phyloP scores from a whole-genome alignment of 2,888 invertebrate genomes.

The Lamellibrachia columna region DNA sequence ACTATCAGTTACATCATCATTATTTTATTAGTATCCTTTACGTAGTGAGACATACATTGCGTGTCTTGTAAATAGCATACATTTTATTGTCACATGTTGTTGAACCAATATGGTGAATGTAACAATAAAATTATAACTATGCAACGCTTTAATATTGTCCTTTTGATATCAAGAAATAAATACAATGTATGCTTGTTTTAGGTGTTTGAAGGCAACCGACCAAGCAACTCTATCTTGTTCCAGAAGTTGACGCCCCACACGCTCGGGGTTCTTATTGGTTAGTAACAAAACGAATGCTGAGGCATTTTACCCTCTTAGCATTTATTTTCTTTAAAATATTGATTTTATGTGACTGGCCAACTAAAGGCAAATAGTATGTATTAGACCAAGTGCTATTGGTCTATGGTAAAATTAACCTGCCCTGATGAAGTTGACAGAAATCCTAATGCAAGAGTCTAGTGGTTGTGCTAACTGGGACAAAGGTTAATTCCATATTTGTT shows the following conservation, averaged over 20 bases:
- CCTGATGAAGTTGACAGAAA: too few relatives aligned
- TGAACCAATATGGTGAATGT: neutral
- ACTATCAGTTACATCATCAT: neutral
- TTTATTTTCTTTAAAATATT: neutral
- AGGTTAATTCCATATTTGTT: too few relatives aligned
- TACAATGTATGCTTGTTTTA: conserved; percentile 44
- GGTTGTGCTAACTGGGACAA: too few relatives aligned
- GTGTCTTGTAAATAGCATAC: too few relatives aligned
- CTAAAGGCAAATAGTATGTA: too few relatives aligned
- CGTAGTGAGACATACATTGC: neutral
- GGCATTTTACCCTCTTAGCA: too few relatives aligned
- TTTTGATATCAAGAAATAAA: neutral
- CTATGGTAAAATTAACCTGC: too few relatives aligned
- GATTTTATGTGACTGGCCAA: neutral
- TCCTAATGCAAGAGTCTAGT: too few relatives aligned
- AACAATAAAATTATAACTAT: neutral
- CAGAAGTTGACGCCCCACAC: conserved; percentile 91
- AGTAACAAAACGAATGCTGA: conserved; percentile 25
- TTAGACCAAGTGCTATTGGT: too few relatives aligned
- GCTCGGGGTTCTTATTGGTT: conserved; percentile 91
- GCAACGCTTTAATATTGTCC: neutral
- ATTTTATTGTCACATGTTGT: too few relatives aligned
- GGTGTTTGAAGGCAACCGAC: conserved; percentile 93
- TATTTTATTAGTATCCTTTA: neutral
- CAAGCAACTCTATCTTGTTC: conserved; percentile 95